Percentiles rank a stretch among this genome's conserved stretches.
Evolutionary conservation across 2,797 vertebrate genomes (phyloP).

Genomic region (Smutsia gigantea): DNA sequence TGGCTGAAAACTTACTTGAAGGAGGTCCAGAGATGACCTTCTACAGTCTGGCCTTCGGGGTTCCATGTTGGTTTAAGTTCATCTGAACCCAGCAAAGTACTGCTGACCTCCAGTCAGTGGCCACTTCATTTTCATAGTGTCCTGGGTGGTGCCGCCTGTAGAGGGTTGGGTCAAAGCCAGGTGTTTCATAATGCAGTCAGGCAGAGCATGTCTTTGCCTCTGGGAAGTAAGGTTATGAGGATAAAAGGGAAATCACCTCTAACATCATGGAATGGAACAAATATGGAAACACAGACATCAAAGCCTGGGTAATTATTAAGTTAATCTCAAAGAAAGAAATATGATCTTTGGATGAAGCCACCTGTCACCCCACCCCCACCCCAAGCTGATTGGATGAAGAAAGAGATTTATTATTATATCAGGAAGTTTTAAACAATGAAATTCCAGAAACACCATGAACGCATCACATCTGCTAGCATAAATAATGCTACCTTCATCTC

Average conservation of each 20-base stretch:
- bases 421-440: neutral
- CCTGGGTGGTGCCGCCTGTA: constrained; percentile 82
- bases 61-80: constrained; percentile 58
- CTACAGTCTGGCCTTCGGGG: neutral
- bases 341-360: neutral
- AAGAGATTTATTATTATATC: constrained; percentile 16
- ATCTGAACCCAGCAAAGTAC: neutral
- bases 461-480: neutral
- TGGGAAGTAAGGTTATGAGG: constrained; percentile 83
- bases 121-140: constrained; percentile 78
- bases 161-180: constrained; percentile 81
- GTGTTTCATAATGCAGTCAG: constrained; percentile 82
- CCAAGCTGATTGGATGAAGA: neutral
- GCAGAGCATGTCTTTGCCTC: constrained; percentile 71
- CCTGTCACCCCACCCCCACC: neutral
- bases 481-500: neutral
- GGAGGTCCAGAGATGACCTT: constrained; percentile 3
- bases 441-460: neutral
- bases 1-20: constrained; percentile 72
- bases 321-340: constrained; percentile 50
- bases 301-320: constrained; percentile 58
- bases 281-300: constrained; percentile 66
- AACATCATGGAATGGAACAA: constrained; percentile 80
- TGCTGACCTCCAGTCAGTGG: constrained; percentile 10
- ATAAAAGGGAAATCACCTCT: constrained; percentile 70